These are phyloP conservation scores for Jordanella pulchra DNA, from an alignment of 2,797 vertebrate genomes.

Conservation along the genomic window DNA sequence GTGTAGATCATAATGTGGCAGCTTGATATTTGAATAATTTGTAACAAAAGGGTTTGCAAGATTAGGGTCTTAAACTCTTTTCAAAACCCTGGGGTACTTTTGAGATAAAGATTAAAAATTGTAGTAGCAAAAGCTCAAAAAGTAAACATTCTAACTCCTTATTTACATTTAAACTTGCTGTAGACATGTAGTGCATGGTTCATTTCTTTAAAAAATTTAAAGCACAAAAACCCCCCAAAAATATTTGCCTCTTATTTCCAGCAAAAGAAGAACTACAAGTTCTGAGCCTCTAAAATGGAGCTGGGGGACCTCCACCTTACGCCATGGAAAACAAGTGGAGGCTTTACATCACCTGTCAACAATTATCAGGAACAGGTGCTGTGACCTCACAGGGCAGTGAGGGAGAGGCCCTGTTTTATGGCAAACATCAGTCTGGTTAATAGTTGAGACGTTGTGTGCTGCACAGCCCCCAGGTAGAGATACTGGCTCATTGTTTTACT, in stretches of 20 bases:
- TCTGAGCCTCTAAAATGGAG: constrained; percentile 18
- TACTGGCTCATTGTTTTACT: constrained; percentile 32
- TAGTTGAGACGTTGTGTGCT: constrained; percentile 9
- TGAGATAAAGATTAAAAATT: not conserved
- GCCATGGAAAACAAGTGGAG: constrained; percentile 60
- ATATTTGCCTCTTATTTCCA: constrained; percentile 41
- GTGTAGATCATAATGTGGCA: not conserved
- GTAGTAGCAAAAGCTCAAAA: not conserved
- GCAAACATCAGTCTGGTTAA: constrained; percentile 38
- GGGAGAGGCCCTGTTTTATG: constrained; percentile 46
- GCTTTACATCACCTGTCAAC: constrained; percentile 60
- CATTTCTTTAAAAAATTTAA: constrained; percentile 6
- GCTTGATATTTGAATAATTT: too few species aligned
- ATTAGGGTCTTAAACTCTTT: too few species aligned
- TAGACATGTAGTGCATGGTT: not conserved
- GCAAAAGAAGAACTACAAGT: constrained; percentile 29
- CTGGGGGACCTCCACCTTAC: constrained; percentile 43
- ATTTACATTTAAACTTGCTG: not conserved
- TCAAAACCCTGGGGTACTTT: too few species aligned
- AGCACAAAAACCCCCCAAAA: not conserved
- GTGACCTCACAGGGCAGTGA: constrained; percentile 68
- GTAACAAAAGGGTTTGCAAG: too few species aligned
- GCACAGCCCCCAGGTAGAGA: constrained; percentile 37
- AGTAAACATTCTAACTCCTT: not conserved
- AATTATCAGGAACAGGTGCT: constrained; percentile 68